These are phyloP conservation scores for roundworm (Caenorhabditis elegans) DNA, from an alignment of 1,140 invertebrate genomes.

Conservation along the genomic window WBcel235 BX284605.5:2258001-2258500, in stretches of 20 bases:
- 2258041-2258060: not conserved
- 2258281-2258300: not conserved
- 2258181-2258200: not conserved
- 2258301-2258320: not conserved
- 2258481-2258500: not conserved
- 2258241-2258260: not conserved
- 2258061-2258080: not conserved
- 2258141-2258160: not conserved
- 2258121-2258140: not conserved
- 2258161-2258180: not conserved
- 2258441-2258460: not conserved
- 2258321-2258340: not conserved
- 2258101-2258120: not conserved
- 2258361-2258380: not conserved
- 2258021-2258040: too few species aligned
- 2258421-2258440: not conserved
- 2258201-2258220: not conserved
- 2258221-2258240: not conserved
- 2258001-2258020: too few species aligned
- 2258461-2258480: constrained; percentile 3
- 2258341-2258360: not conserved
- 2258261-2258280: not conserved
- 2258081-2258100: not conserved
- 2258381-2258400: not conserved
- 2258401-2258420: not conserved